Conservation (phyloP, 2,113 vertebrate species). For the Cacatua alba region DNA sequence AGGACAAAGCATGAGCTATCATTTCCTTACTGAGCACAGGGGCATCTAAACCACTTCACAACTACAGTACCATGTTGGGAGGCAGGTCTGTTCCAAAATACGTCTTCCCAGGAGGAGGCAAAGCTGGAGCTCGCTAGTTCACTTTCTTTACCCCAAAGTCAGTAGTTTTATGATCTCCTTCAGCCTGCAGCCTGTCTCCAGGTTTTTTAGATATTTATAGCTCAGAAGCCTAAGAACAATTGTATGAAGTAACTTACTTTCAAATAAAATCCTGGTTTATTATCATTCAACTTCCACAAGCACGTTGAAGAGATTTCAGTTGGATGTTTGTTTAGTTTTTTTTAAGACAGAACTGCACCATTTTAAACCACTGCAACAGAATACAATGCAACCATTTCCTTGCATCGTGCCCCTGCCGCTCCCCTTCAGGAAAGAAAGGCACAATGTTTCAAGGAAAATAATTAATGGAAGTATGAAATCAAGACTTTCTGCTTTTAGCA, state of each 20-base stretch:
- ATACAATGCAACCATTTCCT: not conserved
- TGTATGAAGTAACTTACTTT: not conserved
- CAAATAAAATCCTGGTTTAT: constrained; percentile 20
- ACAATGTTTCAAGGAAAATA: not conserved
- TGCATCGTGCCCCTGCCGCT: not conserved
- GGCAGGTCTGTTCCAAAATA: not conserved
- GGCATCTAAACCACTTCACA: not conserved
- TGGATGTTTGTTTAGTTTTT: not conserved
- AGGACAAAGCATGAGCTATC: not conserved
- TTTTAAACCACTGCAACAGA: not conserved
- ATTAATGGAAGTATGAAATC: not conserved
- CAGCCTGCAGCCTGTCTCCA: not conserved
- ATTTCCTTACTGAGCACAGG: not conserved
- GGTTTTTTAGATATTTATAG: not conserved
- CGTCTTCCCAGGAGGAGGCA: not conserved
- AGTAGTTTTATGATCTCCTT: not conserved
- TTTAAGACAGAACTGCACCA: not conserved
- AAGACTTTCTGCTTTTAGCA: not conserved
- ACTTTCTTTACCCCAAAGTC: not conserved
- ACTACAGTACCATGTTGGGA: rapidly evolving
- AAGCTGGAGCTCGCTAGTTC: not conserved
- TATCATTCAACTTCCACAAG: not conserved
- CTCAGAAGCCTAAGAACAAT: not conserved
- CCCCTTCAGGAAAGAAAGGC: not conserved
- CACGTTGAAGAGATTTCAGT: not conserved